Percentiles rank a stretch among this genome's conserved stretches.
These are phyloP conservation scores for Neotragus moschatus DNA, from an alignment of 2,113 vertebrate genomes.

Conservation along the genomic window DNA sequence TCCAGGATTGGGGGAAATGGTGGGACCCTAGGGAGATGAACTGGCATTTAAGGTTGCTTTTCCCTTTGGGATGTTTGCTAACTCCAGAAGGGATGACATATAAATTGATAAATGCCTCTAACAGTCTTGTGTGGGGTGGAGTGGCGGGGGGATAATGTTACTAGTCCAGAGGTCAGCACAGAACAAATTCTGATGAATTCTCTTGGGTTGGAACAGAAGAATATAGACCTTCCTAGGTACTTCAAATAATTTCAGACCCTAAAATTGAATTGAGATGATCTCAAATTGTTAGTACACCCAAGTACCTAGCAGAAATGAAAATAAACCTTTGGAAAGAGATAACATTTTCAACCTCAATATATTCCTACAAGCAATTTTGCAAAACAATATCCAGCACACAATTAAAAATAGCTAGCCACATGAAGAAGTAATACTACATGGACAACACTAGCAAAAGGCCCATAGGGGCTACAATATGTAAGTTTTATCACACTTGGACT, in stretches of 20 bases:
- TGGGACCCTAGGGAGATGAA: background rate
- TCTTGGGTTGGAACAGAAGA: background rate
- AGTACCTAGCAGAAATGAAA: background rate
- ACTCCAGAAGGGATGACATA: background rate
- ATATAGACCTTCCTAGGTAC: background rate
- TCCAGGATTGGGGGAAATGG: background rate
- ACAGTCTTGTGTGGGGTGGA: background rate
- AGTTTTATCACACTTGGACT: conserved; percentile 17
- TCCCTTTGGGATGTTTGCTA: background rate
- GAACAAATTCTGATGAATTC: background rate
- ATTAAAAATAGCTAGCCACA: conserved; percentile 12
- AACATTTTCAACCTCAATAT: background rate
- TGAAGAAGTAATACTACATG: background rate
- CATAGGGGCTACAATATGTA: background rate
- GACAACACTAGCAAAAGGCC: background rate
- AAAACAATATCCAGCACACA: background rate
- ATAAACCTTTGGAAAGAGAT: background rate
- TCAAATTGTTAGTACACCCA: background rate
- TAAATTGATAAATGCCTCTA: background rate
- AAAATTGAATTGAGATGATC: background rate
- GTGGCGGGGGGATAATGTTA: background rate
- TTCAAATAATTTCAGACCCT: background rate
- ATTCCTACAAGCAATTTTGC: conserved; percentile 17
- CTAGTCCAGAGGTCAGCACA: background rate
- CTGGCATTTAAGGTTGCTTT: background rate